A percentile compares a stretch with the other conserved stretches of the same genome.
Conservation (phyloP, 2,113 vertebrate species). For the Mola mola region DNA sequence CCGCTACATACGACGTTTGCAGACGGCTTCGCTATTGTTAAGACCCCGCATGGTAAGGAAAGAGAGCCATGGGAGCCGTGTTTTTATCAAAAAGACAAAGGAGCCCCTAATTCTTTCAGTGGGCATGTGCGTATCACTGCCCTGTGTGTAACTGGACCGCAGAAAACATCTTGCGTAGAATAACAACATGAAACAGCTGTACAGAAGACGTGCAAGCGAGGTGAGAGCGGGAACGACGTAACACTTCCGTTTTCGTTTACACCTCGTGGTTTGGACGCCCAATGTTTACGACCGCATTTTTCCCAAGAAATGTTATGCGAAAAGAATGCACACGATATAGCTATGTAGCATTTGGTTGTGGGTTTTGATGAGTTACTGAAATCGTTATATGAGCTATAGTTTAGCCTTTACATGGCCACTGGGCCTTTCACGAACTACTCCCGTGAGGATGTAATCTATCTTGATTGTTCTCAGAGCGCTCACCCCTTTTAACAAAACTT, state of each 20-base stretch:
- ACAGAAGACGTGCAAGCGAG: neutral
- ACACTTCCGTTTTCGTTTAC: slow-evolving; percentile 30
- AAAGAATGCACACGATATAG: neutral
- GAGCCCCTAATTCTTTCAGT: slow-evolving; percentile 16
- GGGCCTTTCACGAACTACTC: too few species aligned
- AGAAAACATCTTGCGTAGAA: slow-evolving; percentile 61
- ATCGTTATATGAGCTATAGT: rapidly evolving
- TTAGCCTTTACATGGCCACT: too few species aligned
- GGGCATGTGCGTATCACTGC: slow-evolving; percentile 41
- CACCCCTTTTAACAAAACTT: too few species aligned
- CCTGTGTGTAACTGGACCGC: slow-evolving; percentile 33
- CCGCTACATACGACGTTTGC: slow-evolving; percentile 26
- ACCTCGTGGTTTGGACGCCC: neutral
- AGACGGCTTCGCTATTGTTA: slow-evolving; percentile 1
- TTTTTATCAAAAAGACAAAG: slow-evolving; percentile 26
- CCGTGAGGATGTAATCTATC: neutral
- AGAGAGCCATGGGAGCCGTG: slow-evolving; percentile 9
- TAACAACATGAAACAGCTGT: slow-evolving; percentile 66
- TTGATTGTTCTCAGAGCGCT: slow-evolving; percentile 4
- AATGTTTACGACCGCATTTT: too few species aligned
- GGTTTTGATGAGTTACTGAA: too few species aligned
- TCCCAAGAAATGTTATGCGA: too few species aligned
- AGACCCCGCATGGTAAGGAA: slow-evolving; percentile 40
- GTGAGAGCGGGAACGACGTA: neutral
- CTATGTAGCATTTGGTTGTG: rapidly evolving